Conservation (phyloP, 1,140 invertebrate species). For the Trigoniulus corallinus region DNA sequence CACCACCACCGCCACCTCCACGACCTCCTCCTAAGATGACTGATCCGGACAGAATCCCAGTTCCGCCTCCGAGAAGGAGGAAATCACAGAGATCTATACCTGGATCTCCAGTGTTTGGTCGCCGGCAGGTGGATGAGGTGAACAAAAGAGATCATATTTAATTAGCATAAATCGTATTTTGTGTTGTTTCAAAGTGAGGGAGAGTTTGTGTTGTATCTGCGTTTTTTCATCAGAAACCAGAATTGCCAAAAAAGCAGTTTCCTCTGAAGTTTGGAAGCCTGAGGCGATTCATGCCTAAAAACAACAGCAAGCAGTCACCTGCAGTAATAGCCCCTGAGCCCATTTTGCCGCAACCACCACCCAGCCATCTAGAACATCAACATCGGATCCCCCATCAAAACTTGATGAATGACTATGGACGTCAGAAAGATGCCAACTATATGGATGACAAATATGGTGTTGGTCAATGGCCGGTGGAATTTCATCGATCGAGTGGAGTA, state of each 20-base stretch:
- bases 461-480: too few species aligned
- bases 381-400: too few species aligned
- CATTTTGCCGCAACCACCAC: too few species aligned
- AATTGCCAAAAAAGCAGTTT: neutral
- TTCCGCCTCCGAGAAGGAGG: slow-evolving; percentile 59
- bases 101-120: neutral
- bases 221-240: neutral
- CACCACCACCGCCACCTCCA: neutral
- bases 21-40: slow-evolving; percentile 17
- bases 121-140: neutral
- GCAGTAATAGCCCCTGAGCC: neutral
- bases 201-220: slow-evolving; percentile 6
- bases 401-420: too few species aligned
- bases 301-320: neutral
- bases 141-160: neutral
- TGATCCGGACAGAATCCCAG: slow-evolving; percentile 41
- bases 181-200: neutral
- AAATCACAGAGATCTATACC: slow-evolving; percentile 25
- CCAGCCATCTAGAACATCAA: too few species aligned
- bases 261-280: neutral
- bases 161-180: neutral
- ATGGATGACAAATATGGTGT: too few species aligned
- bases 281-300: neutral
- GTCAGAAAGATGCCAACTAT: too few species aligned
- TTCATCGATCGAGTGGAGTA: too few species aligned